Evolutionary conservation across 2,113 vertebrate genomes (phyloP).

Genomic region (Diadophis punctatus): DNA sequence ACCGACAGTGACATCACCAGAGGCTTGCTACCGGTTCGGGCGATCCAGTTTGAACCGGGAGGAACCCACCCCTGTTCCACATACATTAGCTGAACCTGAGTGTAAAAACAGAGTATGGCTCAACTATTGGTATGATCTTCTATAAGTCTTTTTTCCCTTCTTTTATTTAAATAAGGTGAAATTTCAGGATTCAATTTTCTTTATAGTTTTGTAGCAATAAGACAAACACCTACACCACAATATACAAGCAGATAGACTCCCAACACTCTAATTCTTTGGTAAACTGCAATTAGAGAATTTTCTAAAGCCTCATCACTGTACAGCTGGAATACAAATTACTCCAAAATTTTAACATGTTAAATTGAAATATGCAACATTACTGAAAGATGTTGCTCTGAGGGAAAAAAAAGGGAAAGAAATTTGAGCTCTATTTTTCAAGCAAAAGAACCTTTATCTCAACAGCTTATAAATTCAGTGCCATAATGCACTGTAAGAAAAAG

Average conservation of each 20-base stretch:
- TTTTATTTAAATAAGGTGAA: neutral
- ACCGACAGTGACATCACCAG: too few species aligned
- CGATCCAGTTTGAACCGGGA: too few species aligned
- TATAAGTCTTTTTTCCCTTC: neutral
- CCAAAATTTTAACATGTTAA: constrained; percentile 11
- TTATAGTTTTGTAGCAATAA: neutral
- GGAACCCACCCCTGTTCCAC: too few species aligned
- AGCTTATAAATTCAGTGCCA: constrained; percentile 60
- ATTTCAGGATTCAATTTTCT: neutral
- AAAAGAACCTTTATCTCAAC: constrained; percentile 62
- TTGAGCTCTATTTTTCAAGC: constrained; percentile 51
- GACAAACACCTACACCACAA: neutral
- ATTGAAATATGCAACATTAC: constrained; percentile 12
- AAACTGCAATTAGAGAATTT: neutral
- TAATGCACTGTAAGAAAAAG: constrained; percentile 62
- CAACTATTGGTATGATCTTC: neutral
- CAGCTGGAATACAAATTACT: neutral
- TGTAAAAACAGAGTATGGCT: neutral
- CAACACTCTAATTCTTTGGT: neutral
- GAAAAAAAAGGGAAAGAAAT: constrained; percentile 62
- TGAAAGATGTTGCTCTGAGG: constrained; percentile 48
- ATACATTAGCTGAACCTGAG: neutral
- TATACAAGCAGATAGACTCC: neutral
- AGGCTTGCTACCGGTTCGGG: too few species aligned
- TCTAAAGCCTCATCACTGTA: neutral